These are phyloP conservation scores for Clarias fuscus DNA, from an alignment of 2,797 vertebrate species.

Conservation along the genomic window DNA sequence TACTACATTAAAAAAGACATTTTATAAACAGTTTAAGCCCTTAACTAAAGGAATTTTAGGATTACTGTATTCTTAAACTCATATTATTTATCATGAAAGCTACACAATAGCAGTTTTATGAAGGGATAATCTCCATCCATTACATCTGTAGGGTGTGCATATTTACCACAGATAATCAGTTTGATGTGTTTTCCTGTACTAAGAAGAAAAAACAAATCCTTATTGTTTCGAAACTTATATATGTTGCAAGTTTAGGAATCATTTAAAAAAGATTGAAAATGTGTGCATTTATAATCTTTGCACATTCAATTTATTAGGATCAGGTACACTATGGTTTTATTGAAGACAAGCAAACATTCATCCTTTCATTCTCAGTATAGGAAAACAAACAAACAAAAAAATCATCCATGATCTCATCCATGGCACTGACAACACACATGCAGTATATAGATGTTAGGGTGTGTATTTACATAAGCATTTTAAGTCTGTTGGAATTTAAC, in stretches of 20 bases:
- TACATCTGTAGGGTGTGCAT: neutral
- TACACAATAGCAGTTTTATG: neutral
- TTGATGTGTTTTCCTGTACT: neutral
- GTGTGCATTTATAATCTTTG: neutral
- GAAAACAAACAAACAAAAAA: neutral
- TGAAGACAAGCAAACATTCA: neutral
- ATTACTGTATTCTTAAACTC: neutral
- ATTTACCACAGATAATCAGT: neutral
- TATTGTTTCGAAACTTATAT: neutral
- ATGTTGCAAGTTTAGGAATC: neutral
- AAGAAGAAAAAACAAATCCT: neutral
- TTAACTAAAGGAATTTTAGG: conserved; percentile 1
- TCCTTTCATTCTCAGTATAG: neutral
- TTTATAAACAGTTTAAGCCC: neutral
- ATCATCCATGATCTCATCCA: neutral
- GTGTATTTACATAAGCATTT: neutral
- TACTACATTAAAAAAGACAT: neutral
- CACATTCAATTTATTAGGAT: neutral
- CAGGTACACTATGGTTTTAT: neutral
- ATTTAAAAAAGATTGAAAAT: neutral
- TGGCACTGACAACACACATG: neutral
- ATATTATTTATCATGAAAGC: neutral
- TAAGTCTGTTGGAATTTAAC: neutral
- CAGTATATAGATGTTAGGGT: neutral
- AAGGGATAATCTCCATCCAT: neutral